Evolutionary conservation across 1,140 invertebrate genomes (phyloP), one percentile per base, ranked within the genome.

Genomic region (Hycleus phaleratus): DNA sequence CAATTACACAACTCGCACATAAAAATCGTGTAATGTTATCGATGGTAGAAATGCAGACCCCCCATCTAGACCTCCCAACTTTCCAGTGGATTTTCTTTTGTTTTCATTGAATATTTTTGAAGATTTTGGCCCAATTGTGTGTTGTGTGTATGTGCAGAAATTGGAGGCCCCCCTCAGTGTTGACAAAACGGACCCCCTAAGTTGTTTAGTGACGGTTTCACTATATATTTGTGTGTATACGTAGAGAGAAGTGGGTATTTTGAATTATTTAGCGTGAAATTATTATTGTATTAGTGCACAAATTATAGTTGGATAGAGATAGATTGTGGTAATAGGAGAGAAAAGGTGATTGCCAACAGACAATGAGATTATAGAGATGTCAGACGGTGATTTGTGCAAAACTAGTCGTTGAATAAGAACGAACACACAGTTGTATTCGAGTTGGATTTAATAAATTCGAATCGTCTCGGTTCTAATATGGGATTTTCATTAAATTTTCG

Each of bases 261-360:
- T 44, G 46, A 49, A 42, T 56, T 56, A 56, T 56, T 60, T 60
- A 49, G 38, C 53, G 53, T 60, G 59, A 56, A 60, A 60, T 60
- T 51, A 45, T 53, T 7, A 32, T 32, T 32, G 32, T 32, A 32
- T 32, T 32, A 32, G 32, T 32, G 32, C 32, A 32, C 32, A 32
- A 32, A 3, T 4, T 32, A 3, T 32, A 4, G 7, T 32, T 32
- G 1, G 3, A 32, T 5, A 5, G 32, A 7, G 32, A 32, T 3
- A 32, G 32, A 32, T 32, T 5, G 32, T 5, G 32, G 7, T 32
- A 7, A 32, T 32, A 32, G 32, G 7, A 4, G 32, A 7, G 7
- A 32, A 32, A 52, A 42, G 46, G 49, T 42, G 46, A 53, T 42
- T 53, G 53, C 40, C 46, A 26, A 49, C 32, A 32, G 32, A 32